Percentiles rank a stretch among this genome's conserved stretches.
Conservation (phyloP, 1,140 invertebrate genomes). For the Physella acuta region DNA sequence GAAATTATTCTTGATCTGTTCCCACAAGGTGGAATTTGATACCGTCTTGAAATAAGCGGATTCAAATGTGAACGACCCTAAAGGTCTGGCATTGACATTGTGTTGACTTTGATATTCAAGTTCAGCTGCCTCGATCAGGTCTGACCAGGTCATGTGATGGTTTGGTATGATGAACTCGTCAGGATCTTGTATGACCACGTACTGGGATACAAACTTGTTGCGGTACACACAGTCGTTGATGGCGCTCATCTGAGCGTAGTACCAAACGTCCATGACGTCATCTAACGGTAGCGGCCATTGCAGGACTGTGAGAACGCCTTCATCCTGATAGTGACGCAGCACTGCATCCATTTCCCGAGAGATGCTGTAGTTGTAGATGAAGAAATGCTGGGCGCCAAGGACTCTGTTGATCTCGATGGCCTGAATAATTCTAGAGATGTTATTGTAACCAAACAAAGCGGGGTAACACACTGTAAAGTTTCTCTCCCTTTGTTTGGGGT, state of each 20-base stretch:
- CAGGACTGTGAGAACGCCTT: constrained; percentile 9
- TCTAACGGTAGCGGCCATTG: not conserved
- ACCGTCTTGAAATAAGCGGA: not conserved
- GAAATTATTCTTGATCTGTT: constrained; percentile 2
- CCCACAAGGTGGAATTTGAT: not conserved
- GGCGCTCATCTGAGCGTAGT: not conserved
- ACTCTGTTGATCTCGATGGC: constrained; percentile 11
- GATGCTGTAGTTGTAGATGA: constrained; percentile 16
- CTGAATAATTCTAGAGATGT: not conserved
- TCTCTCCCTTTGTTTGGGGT: not conserved
- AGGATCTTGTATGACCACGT: not conserved
- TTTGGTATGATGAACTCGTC: constrained; percentile 8
- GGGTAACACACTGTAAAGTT: constrained; percentile 5
- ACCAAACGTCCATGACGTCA: not conserved
- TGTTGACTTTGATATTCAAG: not conserved
- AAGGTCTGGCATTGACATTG: not conserved
- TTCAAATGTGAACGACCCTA: constrained; percentile 1
- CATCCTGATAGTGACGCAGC: not conserved
- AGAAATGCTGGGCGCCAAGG: constrained; percentile 10
- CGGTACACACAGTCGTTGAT: constrained; percentile 14
- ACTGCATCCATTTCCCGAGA: not conserved
- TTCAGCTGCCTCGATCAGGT: not conserved
- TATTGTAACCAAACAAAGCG: not conserved
- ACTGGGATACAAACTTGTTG: not conserved
- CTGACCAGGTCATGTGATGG: not conserved